phyloP scores from a whole-genome alignment of 2,797 vertebrate species.

The Enteromius mattozi region DNA sequence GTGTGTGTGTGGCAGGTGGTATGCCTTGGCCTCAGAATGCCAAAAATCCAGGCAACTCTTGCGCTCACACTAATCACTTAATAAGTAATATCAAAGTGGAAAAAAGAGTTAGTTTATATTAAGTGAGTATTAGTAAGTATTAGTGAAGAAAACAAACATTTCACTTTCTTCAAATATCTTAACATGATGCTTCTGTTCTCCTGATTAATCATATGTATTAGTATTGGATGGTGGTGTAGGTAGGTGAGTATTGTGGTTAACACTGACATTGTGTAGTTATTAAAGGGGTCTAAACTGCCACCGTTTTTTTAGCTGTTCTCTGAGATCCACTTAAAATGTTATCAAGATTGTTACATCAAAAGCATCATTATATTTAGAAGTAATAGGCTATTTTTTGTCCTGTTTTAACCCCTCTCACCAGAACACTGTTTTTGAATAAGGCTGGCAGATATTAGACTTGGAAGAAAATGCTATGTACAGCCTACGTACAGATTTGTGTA shows the following conservation, averaged over 20 bases:
- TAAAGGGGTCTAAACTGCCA: neutral
- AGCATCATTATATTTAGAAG: too few relatives aligned
- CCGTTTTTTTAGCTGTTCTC: too few relatives aligned
- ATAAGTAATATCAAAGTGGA: neutral
- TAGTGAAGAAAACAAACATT: too few relatives aligned
- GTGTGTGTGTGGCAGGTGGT: slow-evolving; percentile 30
- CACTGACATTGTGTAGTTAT: neutral
- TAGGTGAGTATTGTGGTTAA: neutral
- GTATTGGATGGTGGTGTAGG: neutral
- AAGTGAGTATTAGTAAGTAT: too few relatives aligned
- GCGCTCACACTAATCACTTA: neutral
- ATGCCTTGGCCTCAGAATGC: slow-evolving; percentile 25
- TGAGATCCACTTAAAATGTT: too few relatives aligned
- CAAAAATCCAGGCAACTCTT: neutral
- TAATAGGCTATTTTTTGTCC: too few relatives aligned
- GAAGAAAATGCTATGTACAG: too few relatives aligned
- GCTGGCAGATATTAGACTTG: too few relatives aligned
- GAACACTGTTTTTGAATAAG: too few relatives aligned
- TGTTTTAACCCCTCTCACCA: too few relatives aligned
- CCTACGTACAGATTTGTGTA: too few relatives aligned
- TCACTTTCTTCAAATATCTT: neutral
- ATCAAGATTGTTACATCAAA: too few relatives aligned
- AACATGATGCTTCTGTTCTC: neutral
- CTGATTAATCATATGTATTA: neutral
- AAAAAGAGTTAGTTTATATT: neutral